Conservation (phyloP, 1,140 invertebrate genomes). For the Saccostrea glomerata region DNA sequence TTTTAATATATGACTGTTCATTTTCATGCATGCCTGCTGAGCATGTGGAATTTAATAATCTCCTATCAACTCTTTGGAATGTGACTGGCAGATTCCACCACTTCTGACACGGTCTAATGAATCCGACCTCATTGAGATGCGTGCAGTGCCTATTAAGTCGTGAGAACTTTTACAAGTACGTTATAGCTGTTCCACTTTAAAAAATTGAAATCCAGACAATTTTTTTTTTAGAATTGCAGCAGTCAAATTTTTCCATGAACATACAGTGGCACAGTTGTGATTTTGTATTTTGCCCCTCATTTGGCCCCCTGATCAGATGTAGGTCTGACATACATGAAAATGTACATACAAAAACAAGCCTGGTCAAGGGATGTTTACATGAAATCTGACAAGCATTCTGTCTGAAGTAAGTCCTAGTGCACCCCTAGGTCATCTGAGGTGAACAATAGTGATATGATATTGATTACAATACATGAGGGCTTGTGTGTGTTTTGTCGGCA, state of each 20-base stretch:
- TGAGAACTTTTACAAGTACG: no score
- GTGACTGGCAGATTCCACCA: background rate
- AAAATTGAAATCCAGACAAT: no score
- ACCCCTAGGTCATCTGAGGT: background rate
- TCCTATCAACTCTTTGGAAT: background rate
- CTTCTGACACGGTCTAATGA: background rate
- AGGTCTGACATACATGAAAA: background rate
- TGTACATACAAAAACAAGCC: background rate
- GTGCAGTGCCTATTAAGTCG: background rate
- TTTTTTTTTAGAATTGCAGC: no score
- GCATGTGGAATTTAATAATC: background rate
- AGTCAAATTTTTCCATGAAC: no score
- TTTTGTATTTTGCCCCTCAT: background rate
- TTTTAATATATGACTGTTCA: background rate
- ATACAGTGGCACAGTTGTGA: no score
- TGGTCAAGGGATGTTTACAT: background rate
- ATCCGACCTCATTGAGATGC: background rate
- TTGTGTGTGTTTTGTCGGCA: no score
- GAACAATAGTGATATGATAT: background rate
- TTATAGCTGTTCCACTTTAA: no score
- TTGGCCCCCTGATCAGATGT: background rate
- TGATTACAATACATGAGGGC: background rate
- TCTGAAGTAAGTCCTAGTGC: background rate
- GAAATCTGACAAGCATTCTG: background rate
- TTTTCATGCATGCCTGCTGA: background rate